Evolutionary conservation across 2,113 vertebrate species (phyloP), one percentile per base, ranked within the genome.

Genomic region (Lipophrys pholis): DNA sequence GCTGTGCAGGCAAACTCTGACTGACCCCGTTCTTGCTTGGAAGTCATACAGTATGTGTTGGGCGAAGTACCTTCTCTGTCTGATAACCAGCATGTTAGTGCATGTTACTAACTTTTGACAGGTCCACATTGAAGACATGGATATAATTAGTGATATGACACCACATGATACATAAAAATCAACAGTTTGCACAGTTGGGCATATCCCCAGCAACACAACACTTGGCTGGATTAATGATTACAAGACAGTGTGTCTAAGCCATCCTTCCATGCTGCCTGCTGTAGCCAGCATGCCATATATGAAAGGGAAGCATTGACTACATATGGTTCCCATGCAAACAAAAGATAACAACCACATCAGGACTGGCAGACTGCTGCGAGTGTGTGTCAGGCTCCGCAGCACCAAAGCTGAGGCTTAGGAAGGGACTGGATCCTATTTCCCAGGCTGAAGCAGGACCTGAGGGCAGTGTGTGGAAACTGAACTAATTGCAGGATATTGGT

Each of bases 401-500:
- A 80, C 85, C 78, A 87, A 85, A 85, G 87, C 67, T 9, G 8
- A 67, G 85, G 86, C 89, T 90, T 91, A 88, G 74, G 78, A 83
- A 76, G 89, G 71, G 94, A 94, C 95, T 95, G 92, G 93, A 94
- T 94, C 93, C 93, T 92, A 94, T 94, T 94, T 95, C 94, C 95
- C 94, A 94, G 93, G 93, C 94, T 94, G 94, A 91, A 95, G 94
- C 93, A 89, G 89, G 91, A 95, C 95, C 95, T 90, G 85, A 92
- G 95, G 95, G 94, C 95, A 91, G 87, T 78, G 90, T 92, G 93
- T 93, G 93, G 94, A 95, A 96, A 96, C 95, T 94, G 93, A 93
- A 95, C 95, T 96, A 96, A 97, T 96, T 96, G 96, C 95, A 96
- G 95, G 96, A 96, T 96, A 95, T 95, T 94, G 95, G 94, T 95